Evolutionary conservation across 2,797 vertebrate genomes (phyloP), one percentile per base, ranked within the genome.

Genomic region (Lagorchestes hirsutus): DNA sequence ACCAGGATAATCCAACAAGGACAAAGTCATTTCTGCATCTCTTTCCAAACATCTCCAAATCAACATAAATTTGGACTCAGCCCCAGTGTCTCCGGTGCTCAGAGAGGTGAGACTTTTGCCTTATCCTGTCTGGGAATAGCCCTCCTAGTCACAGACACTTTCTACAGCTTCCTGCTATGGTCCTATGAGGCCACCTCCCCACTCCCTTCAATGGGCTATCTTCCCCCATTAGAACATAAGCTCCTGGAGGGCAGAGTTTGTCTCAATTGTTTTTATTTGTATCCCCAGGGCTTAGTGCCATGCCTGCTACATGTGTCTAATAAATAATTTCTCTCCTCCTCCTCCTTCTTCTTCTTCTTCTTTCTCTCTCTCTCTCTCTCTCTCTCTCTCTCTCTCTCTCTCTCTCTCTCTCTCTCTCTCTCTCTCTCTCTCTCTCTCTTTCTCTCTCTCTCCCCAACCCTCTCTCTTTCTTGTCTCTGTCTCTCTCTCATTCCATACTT

Each of bases 271-370:
- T 67, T 67, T 67, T 18, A 67, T 67, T 67, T 67, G 13, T n/a
- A n/a, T 67, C 34, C 59, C 62, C 34, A 67, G 58, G 12, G 58
- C 13, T 67, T 67, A 67, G 13, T 67, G 62, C 59, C 59, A 62
- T 34, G 29, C 29, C 31, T 34, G 4, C 29, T 16, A 1, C 13
- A 5, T 67, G 62, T n/a, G 34, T n/a, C 62, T 67, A 6, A 34
- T n/a, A 34, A 62, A 34, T 34, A 52, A 52, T 22, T 0, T 34
- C 31, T 14, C 31, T 62, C 31, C 3, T 3, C 31, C 58, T 59
- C 58, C 29, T 62, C 59, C 34, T 11, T 0, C 1, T 34, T 12
- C 14, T 0, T 0, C 10, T 59, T 28, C 0, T 1, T 10, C 58
- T 31, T 2, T 31, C 2, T 2, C 58, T 59, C 2, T 31, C 10